A percentile compares a stretch with the other conserved stretches of the same genome.
Evolutionary conservation across 2,113 vertebrate species (phyloP).

Genomic region (Drymodes brunneopygia): DNA sequence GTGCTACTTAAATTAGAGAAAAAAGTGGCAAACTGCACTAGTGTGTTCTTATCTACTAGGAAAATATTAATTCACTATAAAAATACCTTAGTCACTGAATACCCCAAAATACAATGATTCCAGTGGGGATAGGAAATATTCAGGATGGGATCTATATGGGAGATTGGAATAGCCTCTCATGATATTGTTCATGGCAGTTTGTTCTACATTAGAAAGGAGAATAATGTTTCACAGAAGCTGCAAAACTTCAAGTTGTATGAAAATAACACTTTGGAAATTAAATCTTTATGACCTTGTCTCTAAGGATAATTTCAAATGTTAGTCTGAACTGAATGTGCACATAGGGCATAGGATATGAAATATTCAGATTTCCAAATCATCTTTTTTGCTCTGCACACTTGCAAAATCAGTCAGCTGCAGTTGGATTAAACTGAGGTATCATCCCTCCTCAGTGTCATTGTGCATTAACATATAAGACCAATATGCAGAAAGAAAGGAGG

Average conservation of each 20-base stretch:
- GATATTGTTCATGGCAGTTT: not conserved
- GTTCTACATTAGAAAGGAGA: not conserved
- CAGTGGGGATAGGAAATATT: not conserved
- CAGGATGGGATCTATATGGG: not conserved
- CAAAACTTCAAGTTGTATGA: not conserved
- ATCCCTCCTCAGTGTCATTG: not conserved
- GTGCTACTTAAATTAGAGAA: not conserved
- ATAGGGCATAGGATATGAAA: not conserved
- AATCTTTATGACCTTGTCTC: not conserved
- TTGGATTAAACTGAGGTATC: not conserved
- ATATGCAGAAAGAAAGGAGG: not conserved
- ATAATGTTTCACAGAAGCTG: not conserved
- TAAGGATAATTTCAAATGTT: not conserved
- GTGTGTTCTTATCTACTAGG: not conserved
- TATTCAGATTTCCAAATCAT: not conserved
- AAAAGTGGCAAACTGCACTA: not conserved
- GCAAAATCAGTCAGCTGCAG: not conserved
- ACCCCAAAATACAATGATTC: not conserved
- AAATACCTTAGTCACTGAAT: not conserved
- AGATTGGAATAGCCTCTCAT: not conserved
- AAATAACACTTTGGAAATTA: not conserved
- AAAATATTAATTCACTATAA: not conserved
- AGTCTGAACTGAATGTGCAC: not conserved
- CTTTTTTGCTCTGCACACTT: not conserved
- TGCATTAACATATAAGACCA: not conserved